A percentile compares a stretch with the other conserved stretches of the same genome.
phyloP scores from a whole-genome alignment of 1,140 invertebrate species.

The Drosophila biarmipes region DNA sequence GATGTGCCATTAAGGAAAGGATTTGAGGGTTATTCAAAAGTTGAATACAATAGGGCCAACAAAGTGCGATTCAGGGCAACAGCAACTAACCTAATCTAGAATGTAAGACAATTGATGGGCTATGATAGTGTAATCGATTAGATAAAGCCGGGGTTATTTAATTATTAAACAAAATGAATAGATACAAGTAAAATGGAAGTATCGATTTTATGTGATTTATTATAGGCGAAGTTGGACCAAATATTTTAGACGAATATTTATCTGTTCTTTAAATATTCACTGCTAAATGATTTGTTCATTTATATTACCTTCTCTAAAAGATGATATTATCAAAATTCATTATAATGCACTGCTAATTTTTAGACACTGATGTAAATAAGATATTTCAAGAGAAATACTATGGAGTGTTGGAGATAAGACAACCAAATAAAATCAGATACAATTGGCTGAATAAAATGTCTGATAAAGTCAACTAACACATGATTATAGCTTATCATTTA shows the following conservation, averaged over 20 bases:
- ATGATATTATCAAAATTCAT: neutral
- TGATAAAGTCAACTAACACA: conserved; percentile 18
- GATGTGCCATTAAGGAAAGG: neutral
- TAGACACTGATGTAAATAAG: neutral
- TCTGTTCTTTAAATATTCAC: too few relatives aligned
- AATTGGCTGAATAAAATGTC: conserved; percentile 11
- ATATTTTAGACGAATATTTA: too few relatives aligned
- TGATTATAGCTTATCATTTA: conserved; percentile 6
- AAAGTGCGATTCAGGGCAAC: neutral
- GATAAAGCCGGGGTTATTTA: conserved; percentile 29
- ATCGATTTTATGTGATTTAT: conserved; percentile 3
- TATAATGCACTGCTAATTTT: neutral
- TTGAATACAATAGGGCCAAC: neutral
- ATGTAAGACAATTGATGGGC: conserved; percentile 36
- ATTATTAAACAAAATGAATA: conserved; percentile 13
- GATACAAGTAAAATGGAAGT: conserved; percentile 2
- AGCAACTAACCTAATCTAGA: conserved; percentile 27
- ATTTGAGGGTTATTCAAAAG: neutral
- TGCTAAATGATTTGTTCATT: too few relatives aligned
- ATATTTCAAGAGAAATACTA: neutral
- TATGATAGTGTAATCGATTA: conserved; percentile 22
- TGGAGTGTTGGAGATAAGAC: conserved; percentile 11
- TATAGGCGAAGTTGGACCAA: neutral
- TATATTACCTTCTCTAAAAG: too few relatives aligned
- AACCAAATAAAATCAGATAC: neutral